phyloP scores from a whole-genome alignment of 2,797 vertebrate genomes.

The Astyanax mexicanus region DNA sequence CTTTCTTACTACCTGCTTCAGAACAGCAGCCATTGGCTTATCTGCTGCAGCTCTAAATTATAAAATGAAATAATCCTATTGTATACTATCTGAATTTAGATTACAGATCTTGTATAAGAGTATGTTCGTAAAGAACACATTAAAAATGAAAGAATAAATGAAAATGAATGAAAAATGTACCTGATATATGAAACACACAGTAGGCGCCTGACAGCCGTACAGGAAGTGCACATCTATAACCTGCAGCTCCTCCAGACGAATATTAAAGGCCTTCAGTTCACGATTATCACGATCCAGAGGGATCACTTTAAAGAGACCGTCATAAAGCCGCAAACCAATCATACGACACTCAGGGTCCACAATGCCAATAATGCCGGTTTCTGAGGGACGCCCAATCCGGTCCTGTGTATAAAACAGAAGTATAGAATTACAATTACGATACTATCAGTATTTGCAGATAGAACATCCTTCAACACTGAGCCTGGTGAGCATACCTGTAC shows the following conservation, averaged over 20 bases:
- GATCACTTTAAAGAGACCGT: slow-evolving; percentile 97
- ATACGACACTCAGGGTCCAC: slow-evolving; percentile 98
- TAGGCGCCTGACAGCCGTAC: slow-evolving; percentile 95
- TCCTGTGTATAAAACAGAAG: slow-evolving; percentile 74
- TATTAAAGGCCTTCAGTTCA: slow-evolving; percentile 97
- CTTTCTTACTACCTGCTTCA: too few relatives aligned
- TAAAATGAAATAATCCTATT: too few relatives aligned
- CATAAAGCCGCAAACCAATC: slow-evolving; percentile 96
- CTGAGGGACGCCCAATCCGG: slow-evolving; percentile 96
- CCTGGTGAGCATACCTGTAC: slow-evolving; percentile 85
- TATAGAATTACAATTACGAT: background rate
- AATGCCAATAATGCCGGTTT: slow-evolving; percentile 97
- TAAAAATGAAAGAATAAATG: too few relatives aligned
- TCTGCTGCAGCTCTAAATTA: too few relatives aligned
- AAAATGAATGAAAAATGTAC: too few relatives aligned
- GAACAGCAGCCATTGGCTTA: too few relatives aligned
- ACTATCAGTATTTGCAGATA: background rate
- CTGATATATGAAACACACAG: slow-evolving; percentile 99
- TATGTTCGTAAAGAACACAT: too few relatives aligned
- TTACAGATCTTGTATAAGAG: too few relatives aligned
- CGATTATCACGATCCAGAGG: slow-evolving; percentile 96
- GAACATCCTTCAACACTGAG: background rate
- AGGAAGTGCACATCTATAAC: slow-evolving; percentile 98
- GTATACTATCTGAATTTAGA: too few relatives aligned
- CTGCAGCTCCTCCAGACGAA: slow-evolving; percentile 95